Evolutionary conservation across 2,888 invertebrate species (phyloP), one percentile per base, ranked within the genome.

Genomic region (Caenorhabditis sulstoni): DNA sequence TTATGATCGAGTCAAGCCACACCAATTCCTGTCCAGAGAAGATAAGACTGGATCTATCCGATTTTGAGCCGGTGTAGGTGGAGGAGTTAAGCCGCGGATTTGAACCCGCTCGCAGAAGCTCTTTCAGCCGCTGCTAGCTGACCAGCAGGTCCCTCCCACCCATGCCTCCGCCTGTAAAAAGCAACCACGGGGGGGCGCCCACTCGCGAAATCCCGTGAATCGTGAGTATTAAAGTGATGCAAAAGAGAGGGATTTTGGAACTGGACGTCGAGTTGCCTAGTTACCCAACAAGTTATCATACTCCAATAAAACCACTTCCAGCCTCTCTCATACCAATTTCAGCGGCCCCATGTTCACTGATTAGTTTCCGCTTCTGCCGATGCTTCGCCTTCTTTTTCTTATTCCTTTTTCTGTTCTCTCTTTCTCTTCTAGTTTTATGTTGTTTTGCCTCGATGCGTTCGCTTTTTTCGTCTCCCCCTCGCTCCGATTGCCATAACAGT

Each of bases 341-440:
- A 52, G 39, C 41, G 29, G 47, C 52, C 41, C 58, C 50, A 59
- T 68, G 59, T 50, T 68, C 57, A 68, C 68, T 68, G 68, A 68
- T 68, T 68, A 68, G 68, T 68, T 68, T 68, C 68, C 57, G 57
- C 37, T 57, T 68, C 52, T 68, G 68, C 57, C 47, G 57, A 55
- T 22, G 47, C 47, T 39, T 52, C 29, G 23, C 22, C 18, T 39
- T 65, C 20, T 65, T 35, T 16, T 57, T 47, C 37, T n/a, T 50
- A 49, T 58, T 53, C 37, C 37, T 20, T 16, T 64, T 52, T 35
- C 65, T 37, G 39, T 23, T 62, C 47, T 44, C 47, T 47, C 20
- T 39, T 45, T 70, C 41, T 71, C 71, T 71, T 71, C 57, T 57
- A 71, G 70, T 62, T 70, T 68, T 16, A 20, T 70, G 53, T 55